Percentiles rank a stretch among this genome's conserved stretches.
Evolutionary conservation across 2,888 invertebrate genomes (phyloP).

Genomic region (Clepsis dumicolana): DNA sequence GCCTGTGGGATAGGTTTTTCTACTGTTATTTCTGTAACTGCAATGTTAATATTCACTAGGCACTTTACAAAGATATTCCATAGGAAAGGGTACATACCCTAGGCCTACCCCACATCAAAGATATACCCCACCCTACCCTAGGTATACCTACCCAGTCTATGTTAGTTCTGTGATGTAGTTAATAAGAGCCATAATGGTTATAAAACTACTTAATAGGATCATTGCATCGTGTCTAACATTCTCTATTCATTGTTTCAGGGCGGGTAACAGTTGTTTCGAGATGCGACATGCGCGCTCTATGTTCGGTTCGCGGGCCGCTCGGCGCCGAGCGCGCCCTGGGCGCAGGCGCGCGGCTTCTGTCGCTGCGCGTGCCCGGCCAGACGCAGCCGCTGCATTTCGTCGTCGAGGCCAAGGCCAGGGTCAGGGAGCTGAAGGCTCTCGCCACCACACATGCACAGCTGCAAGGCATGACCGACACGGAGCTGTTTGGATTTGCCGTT

Average conservation of each 20-base stretch:
- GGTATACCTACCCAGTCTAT: no score
- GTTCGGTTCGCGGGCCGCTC: slow-evolving; percentile 94
- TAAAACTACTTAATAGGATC: no score
- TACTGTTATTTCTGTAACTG: no score
- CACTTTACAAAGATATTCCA: no score
- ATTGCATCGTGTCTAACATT: not conserved
- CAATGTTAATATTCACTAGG: no score
- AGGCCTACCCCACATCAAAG: no score
- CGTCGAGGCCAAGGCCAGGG: slow-evolving; percentile 93
- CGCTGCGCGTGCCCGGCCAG: slow-evolving; percentile 88
- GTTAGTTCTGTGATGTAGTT: no score
- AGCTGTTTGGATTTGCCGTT: slow-evolving; percentile 94
- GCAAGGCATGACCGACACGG: slow-evolving; percentile 93
- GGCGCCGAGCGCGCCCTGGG: slow-evolving; percentile 90
- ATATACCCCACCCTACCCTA: no score
- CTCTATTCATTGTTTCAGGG: slow-evolving; percentile 65
- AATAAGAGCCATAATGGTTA: no score
- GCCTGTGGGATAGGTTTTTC: no score
- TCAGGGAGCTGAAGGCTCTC: slow-evolving; percentile 93
- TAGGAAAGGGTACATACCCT: no score
- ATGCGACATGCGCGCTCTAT: slow-evolving; percentile 91
- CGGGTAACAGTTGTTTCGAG: slow-evolving; percentile 82
- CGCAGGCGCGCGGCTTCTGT: slow-evolving; percentile 88
- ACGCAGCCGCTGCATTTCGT: slow-evolving; percentile 82
- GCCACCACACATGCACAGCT: slow-evolving; percentile 93